phyloP scores from a whole-genome alignment of 2,113 vertebrate genomes.

The Lycocorax pyrrhopterus region DNA sequence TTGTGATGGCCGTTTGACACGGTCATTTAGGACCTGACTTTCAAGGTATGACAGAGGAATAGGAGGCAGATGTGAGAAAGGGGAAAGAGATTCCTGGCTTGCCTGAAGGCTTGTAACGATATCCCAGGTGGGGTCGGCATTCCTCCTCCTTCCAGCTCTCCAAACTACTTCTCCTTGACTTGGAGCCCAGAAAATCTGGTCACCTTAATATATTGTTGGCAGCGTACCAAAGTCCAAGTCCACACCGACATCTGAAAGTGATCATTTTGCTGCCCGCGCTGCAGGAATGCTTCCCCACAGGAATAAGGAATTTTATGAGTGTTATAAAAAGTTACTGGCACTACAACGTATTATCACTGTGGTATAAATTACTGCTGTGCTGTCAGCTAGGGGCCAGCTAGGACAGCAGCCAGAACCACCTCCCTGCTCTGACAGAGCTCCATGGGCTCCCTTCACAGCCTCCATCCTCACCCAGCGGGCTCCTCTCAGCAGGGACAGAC shows the following conservation, averaged over 20 bases:
- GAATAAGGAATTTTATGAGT: conserved; percentile 58
- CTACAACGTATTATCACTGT: conserved; percentile 65
- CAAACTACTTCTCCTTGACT: background rate
- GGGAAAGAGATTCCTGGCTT: background rate
- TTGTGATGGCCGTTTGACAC: background rate
- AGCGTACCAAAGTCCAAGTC: background rate
- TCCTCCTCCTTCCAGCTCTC: background rate
- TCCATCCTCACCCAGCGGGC: background rate
- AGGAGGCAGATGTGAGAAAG: background rate
- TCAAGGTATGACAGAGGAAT: rapidly evolving
- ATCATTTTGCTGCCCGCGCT: conserved; percentile 34
- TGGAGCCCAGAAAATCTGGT: background rate
- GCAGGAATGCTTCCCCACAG: conserved; percentile 64
- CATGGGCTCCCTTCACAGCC: background rate
- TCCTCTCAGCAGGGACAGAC: background rate
- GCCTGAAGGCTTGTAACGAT: background rate
- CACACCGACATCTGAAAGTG: conserved; percentile 40
- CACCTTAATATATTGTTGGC: background rate
- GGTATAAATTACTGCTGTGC: conserved; percentile 53
- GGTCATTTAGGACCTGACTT: background rate
- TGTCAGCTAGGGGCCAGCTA: background rate
- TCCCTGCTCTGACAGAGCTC: background rate
- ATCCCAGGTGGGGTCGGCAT: background rate
- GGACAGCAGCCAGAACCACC: background rate
- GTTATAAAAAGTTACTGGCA: conserved; percentile 85